These are phyloP conservation scores for Amphipyra berbera DNA, from an alignment of 2,888 invertebrate species.

Conservation along the genomic window DNA sequence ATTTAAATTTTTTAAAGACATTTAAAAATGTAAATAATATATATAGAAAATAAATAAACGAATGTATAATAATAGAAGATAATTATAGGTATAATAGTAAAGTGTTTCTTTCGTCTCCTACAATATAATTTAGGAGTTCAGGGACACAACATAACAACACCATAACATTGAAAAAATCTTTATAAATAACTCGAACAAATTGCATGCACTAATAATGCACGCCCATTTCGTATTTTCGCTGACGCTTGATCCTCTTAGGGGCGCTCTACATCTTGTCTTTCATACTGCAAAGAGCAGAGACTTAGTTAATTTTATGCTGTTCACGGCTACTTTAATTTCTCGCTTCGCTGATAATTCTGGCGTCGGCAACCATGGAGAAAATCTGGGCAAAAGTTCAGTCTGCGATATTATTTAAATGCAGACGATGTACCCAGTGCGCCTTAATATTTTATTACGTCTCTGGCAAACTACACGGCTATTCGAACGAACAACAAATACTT, in stretches of 20 bases:
- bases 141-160: too few relatives aligned
- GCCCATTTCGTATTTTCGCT: not conserved
- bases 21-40: too few relatives aligned
- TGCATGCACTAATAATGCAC: not conserved
- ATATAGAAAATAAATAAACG: too few relatives aligned
- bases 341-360: conserved; percentile 85
- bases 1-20: too few relatives aligned
- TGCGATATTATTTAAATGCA: conserved; percentile 78
- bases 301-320: conserved; percentile 87
- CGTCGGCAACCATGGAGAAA: conserved; percentile 78
- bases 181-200: not conserved
- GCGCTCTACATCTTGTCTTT: conserved; percentile 34
- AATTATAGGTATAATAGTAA: too few relatives aligned
- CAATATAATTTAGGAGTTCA: too few relatives aligned
- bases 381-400: conserved; percentile 75
- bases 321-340: conserved; percentile 87
- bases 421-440: conserved; percentile 64
- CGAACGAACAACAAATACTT: conserved; percentile 40
- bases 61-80: too few relatives aligned
- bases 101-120: too few relatives aligned
- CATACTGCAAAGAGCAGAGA: conserved; percentile 58
- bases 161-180: too few relatives aligned
- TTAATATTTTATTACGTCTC: conserved; percentile 58
- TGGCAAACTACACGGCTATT: conserved; percentile 38
- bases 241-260: conserved; percentile 4